Evolutionary conservation across 2,888 invertebrate species (phyloP), one percentile per base, ranked within the genome.

Genomic region (Pegoplata infirma): DNA sequence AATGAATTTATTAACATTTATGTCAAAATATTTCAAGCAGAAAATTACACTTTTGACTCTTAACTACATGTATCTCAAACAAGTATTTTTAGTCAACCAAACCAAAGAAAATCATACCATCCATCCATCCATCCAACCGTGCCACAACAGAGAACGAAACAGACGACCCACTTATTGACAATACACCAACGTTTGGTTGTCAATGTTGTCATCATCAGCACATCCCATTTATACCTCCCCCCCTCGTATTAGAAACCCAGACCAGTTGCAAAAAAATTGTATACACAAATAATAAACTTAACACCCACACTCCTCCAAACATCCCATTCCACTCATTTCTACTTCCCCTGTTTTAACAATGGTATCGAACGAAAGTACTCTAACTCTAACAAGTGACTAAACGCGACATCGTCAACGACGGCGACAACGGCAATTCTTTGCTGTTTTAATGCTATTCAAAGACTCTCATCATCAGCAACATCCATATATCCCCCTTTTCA

Each of bases 21-120:
- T 83, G 84, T 83, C 81, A 84, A 86, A 85, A 83, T 82, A 87
- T 86, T 87, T 86, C 85, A 84, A 83, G 84, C 85, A 83, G 84
- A 86, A 87, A 86, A 86, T 87, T 87, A 87, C 85, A 86, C 86
- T 86, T 87, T 86, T 86, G 85, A 83, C 84, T 86, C 84, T 84
- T 84, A 81, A 82, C 83, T 82, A 69, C 25, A 25, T 25, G 3
- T 25, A 40, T 73, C 58, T 53, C 74, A 61, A 67, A 40, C 47
- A 49, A 56, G 36, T 17, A 25, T 12, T 44, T 16, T 59, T 40
- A 40, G 49, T 28, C 61, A 61, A 61, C 21, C 74, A 74, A 78
- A n/a, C 8, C 8, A 21, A 51, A 51, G 63, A 59, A 17, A 36
- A 44, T 14, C 72, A 64, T 46, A 46, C 46, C 63, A 32, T 55